Evolutionary conservation across 1,140 invertebrate species (phyloP), one percentile per base, ranked within the genome.

Genomic region (Papilio xuthus): DNA sequence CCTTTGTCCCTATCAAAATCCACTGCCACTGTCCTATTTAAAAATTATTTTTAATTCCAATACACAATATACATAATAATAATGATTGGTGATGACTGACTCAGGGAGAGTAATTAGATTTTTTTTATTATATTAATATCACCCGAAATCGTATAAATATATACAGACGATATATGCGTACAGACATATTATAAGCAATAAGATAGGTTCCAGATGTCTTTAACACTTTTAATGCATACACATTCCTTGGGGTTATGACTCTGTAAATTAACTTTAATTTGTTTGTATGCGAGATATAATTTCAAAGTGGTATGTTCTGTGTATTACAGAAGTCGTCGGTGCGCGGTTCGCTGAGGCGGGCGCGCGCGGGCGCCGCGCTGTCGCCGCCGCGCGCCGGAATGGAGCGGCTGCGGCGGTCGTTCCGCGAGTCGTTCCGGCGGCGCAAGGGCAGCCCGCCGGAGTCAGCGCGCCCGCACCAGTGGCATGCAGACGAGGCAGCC

Each of bases 401-500:
- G 98, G 98, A 99, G 94, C 96, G 97, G 85, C 93, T 99, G 81
- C 95, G 98, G 83, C 95, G 97, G 85, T 99, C 98, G 81, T 97
- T 99, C 93, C 96, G 98, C 78, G 98, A 99, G 90, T 98, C 97
- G 76, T 99, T 99, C 94, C 96, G 98, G 20, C 95, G 97, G 76
- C 96, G 97, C 85, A 98, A 97, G 90, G 95, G 95, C 80, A 97
- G 95, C 32, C 94, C 97, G 41, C 97, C 97, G 0, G 98, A 99
- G 94, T 97, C 97, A 79, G 98, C 97, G 78, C 99, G 99, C 91
- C 98, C 98, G 13, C 98, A 99, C 92, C 98, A 98, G 86, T 99
- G 99, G 98, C 98, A 99, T 88, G 97, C 98, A n/a, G 99, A 99
- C 93, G 99, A 99, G 92, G 96, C 96, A 63, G 98, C 98, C 71